These are phyloP conservation scores for Micromussa lordhowensis DNA, from an alignment of 92 coral and sea anemone genomes.

Conservation along the genomic window DNA sequence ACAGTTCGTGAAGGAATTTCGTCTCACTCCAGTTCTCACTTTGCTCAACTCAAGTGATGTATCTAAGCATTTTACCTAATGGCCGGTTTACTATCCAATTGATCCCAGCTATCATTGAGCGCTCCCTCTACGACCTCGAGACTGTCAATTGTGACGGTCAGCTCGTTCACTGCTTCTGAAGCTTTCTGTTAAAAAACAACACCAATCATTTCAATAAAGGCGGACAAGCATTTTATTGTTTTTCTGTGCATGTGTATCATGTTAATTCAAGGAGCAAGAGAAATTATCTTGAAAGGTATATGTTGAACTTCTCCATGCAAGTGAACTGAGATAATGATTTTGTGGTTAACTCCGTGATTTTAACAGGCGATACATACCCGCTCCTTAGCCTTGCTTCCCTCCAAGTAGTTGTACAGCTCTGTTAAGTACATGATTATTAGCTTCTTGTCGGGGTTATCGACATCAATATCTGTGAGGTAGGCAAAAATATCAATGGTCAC, in stretches of 20 bases:
- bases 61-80: background rate
- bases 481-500: background rate
- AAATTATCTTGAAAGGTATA: too few species aligned
- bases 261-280: too few species aligned
- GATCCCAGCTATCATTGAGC: slow-evolving; percentile 53
- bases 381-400: slow-evolving; percentile 62
- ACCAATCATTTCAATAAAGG: background rate
- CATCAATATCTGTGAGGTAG: slow-evolving; percentile 77
- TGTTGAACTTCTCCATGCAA: too few species aligned
- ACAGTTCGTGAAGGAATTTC: background rate
- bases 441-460: slow-evolving; percentile 91
- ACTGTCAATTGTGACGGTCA: slow-evolving; percentile 13
- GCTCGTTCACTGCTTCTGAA: slow-evolving; percentile 10
- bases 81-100: slow-evolving; percentile 46
- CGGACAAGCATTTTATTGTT: too few species aligned
- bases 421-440: slow-evolving; percentile 94
- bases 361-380: slow-evolving; percentile 15
- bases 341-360: background rate
- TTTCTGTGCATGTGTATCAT: too few species aligned
- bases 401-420: slow-evolving; percentile 80
- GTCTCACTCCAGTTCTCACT: background rate
- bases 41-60: background rate
- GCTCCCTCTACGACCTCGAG: slow-evolving; percentile 54
- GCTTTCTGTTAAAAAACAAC: background rate
- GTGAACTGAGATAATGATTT: too few species aligned